Base-by-base conservation (phyloP, 2,888 invertebrate species). In the Plemyria rubiginata region DNA sequence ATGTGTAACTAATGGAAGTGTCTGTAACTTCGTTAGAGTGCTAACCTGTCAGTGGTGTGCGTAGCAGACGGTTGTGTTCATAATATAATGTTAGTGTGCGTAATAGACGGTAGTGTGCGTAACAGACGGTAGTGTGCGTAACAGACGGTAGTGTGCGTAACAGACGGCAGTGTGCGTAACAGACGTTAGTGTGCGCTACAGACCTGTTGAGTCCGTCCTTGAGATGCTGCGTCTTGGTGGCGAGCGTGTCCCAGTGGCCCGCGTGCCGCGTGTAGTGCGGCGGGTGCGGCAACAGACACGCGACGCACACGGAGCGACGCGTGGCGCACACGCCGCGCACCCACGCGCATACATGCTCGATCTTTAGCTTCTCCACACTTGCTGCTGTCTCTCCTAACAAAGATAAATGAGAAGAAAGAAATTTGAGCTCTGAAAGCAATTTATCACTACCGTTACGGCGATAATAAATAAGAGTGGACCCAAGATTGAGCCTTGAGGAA, bases 241-340 rank as follows among this genome's bases (percentile, higher is more conserved):
- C 97, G 66, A 98, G 90, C 52, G 96, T 97, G 88, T 98, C 98
- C 97, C 99, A 99, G 85, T 99, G 98, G 5, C 99, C 99, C 28
- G 99, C 99, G 68, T 99, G 98, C 72, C 98, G 94, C 58, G 98
- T 98, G 90, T 98, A 98, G 84, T 99, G 99, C 11, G 98, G 97
- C 59, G 99, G 99, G 93, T 99, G 98, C 7, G 99, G 99, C 78
- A 99, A 90, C 54, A 99, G 94, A 78, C 99, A 99, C 9, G 98
- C 96, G 70, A 99, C 96, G 79, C 99, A 97, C 57, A 98, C 97
- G 69, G 96, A 95, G 82, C 98, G 97, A 85, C 98, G 97, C 8
- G 95, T 94, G 77, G 95, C 95, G 72, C 96, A 96, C 62, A 99
- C 96, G 76, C 95, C 95, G 0, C 88, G 84, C 51, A 99, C 91